A percentile compares a stretch with the other conserved stretches of the same genome.
phyloP scores from a whole-genome alignment of 2,113 vertebrate species.

The Vimba vimba region DNA sequence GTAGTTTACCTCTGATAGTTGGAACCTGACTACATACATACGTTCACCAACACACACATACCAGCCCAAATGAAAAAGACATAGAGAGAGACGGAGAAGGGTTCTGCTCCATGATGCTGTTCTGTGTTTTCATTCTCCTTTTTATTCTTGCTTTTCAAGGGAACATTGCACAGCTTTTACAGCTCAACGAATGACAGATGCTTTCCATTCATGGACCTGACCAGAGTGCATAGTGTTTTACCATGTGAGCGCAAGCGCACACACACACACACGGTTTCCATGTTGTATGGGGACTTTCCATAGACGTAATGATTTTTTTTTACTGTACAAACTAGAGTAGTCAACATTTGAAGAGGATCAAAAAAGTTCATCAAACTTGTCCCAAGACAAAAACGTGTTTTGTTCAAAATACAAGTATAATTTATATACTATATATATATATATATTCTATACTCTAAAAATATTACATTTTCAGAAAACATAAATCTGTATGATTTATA shows the following conservation, averaged over 20 bases:
- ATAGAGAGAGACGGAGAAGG: not conserved
- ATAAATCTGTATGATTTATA: too few relatives aligned
- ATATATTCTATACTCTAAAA: too few relatives aligned
- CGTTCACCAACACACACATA: slow-evolving; percentile 27
- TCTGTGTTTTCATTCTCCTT: slow-evolving; percentile 30
- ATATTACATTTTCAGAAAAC: too few relatives aligned
- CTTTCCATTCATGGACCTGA: slow-evolving; percentile 36
- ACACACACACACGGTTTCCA: not conserved
- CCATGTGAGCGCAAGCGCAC: slow-evolving; percentile 6
- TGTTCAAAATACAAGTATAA: too few relatives aligned
- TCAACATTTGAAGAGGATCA: too few relatives aligned
- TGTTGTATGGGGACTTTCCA: too few relatives aligned
- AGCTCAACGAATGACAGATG: slow-evolving; percentile 42
- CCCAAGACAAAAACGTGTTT: too few relatives aligned
- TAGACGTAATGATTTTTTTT: too few relatives aligned
- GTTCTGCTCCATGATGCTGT: not conserved
- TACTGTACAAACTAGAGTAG: too few relatives aligned
- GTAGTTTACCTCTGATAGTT: slow-evolving; percentile 34
- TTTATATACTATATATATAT: too few relatives aligned
- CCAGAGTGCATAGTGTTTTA: slow-evolving; percentile 30
- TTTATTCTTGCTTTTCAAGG: slow-evolving; percentile 39
- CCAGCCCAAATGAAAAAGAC: slow-evolving; percentile 14
- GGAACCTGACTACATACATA: not conserved
- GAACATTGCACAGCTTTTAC: slow-evolving; percentile 16
- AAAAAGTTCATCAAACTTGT: too few relatives aligned